Base-by-base conservation (phyloP, 2,888 invertebrate genomes). In the Masnerella sp. region DNA sequence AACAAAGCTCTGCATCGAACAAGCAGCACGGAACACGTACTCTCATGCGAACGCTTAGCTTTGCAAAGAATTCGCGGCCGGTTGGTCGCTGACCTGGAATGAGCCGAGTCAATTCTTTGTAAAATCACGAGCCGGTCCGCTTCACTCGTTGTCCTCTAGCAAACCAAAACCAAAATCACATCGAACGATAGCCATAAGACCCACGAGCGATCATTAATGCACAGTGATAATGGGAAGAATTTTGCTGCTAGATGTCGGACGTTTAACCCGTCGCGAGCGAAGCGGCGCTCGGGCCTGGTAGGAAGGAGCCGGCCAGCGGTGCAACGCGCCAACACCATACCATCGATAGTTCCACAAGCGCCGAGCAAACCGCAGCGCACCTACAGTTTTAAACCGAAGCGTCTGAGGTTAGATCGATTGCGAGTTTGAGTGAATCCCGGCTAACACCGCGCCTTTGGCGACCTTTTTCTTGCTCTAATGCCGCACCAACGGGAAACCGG, bases 301-400 rank as follows among this genome's bases (percentile, higher is more conserved):
- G 69, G 80, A 68, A 80, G 81, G 76, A 79, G 77, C 76, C 81
- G 77, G 78, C 80, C 83, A 78, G 76, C 83, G 82, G 85, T 86
- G 73, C 86, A 83, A 61, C 85, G 84, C 58, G 84, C 84, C 65
- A 84, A 84, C 76, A 86, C 86, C 76, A 80, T 82, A 78, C 83
- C 86, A 72, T 80, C 85, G 71, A 81, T 85, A 80, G 79, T 80
- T 78, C 82, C 84, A 61, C 83, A 82, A 79, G 81, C 83, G 80
- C 78, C 83, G 80, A 83, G 81, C 81, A 86, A 85, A 79, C 82
- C 84, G 75, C 82, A 84, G 70, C 85, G 84, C 78, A 81, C 83
- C 84, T 85, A 82, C 85, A 84, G 85, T 84, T 83, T 86, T 84
- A 85, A 85, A 74, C 86, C 86, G 76, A 86, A 86, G 76, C 86